phyloP scores from a whole-genome alignment of 1,140 invertebrate genomes.

The Andricus grossulariae region DNA sequence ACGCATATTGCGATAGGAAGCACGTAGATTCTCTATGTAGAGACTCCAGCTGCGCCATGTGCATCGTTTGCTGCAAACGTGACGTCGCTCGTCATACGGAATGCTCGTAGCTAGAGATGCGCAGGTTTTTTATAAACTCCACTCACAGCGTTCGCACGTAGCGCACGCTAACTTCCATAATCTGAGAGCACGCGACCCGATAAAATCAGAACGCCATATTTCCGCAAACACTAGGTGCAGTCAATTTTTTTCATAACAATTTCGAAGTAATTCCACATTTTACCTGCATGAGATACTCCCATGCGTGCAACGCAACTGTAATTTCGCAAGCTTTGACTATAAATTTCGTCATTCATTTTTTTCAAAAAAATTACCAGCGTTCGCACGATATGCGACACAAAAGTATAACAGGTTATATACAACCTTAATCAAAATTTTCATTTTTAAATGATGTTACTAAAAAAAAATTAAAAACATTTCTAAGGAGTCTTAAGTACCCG shows the following conservation, averaged over 20 bases:
- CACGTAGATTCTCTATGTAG: slow-evolving; percentile 22
- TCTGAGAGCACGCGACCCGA: slow-evolving; percentile 30
- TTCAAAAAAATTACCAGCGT: neutral
- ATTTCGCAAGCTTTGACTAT: slow-evolving; percentile 2
- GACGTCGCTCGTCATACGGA: slow-evolving; percentile 22
- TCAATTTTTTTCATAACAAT: slow-evolving; percentile 27
- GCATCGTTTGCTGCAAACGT: slow-evolving; percentile 28
- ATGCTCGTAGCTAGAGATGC: slow-evolving; percentile 6
- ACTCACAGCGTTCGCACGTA: slow-evolving; percentile 22
- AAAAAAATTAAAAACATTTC: neutral
- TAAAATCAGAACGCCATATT: slow-evolving; percentile 14
- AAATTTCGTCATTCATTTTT: neutral
- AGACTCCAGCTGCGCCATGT: slow-evolving; percentile 27
- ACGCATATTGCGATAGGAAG: slow-evolving; percentile 34
- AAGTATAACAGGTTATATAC: no score
- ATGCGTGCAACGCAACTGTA: neutral
- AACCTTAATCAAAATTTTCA: no score
- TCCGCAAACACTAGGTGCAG: slow-evolving; percentile 10
- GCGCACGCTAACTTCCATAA: slow-evolving; percentile 25
- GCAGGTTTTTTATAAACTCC: slow-evolving; percentile 18
- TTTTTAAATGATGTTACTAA: no score
- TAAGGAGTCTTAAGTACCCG: no score
- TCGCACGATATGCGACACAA: no score
- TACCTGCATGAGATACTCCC: slow-evolving; percentile 1
- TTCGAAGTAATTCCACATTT: slow-evolving; percentile 24